phyloP scores from a whole-genome alignment of 2,113 vertebrate genomes.

The Chamaetylas fuelleborni region DNA sequence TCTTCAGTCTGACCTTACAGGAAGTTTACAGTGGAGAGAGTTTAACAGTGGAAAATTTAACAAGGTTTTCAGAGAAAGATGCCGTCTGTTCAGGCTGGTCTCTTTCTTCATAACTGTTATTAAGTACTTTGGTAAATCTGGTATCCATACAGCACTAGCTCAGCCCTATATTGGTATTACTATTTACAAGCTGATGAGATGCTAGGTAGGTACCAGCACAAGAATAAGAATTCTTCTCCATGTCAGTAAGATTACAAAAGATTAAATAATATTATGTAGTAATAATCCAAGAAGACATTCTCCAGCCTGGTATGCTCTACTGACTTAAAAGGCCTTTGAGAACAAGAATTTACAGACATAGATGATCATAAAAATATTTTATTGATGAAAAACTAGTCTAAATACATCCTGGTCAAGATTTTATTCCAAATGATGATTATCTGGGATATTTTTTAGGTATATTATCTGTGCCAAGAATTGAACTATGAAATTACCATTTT shows the following conservation, averaged over 20 bases:
- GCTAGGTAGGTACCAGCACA: not conserved
- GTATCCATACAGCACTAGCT: not conserved
- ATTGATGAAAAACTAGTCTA: not conserved
- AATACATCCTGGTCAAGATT: not conserved
- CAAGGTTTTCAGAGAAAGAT: not conserved
- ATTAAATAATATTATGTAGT: not conserved
- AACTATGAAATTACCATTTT: not conserved
- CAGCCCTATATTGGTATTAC: not conserved
- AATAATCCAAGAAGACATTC: not conserved
- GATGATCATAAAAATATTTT: not conserved
- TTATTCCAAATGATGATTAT: not conserved
- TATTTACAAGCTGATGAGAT: not conserved
- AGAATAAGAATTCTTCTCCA: not conserved
- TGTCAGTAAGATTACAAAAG: not conserved
- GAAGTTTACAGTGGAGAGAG: not conserved
- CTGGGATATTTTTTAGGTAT: not conserved
- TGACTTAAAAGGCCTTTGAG: not conserved
- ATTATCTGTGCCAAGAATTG: not conserved
- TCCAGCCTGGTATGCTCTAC: not conserved
- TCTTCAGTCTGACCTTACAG: not conserved
- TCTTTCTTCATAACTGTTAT: not conserved
- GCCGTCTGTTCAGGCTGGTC: not conserved
- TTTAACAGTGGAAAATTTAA: slow-evolving; percentile 1
- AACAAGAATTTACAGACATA: not conserved
- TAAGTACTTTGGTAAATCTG: not conserved